These are phyloP conservation scores for Meriones psammophilus DNA, from an alignment of 2,797 vertebrate species.

Conservation along the genomic window DNA sequence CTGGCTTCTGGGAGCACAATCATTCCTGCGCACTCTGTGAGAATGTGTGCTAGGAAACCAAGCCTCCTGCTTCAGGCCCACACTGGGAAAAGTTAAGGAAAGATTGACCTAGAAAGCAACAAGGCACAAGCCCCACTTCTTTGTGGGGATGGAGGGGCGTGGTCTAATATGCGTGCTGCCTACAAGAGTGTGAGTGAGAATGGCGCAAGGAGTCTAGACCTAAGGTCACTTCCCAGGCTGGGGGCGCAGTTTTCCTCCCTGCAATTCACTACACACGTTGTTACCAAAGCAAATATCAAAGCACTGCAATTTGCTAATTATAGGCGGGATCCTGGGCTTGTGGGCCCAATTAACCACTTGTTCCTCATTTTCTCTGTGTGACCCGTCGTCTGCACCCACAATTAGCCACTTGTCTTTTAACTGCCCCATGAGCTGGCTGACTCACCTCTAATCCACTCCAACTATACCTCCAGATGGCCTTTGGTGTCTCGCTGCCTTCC, in stretches of 20 bases:
- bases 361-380: slow-evolving; percentile 80
- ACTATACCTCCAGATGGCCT: slow-evolving; percentile 72
- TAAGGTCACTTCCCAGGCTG: slow-evolving; percentile 64
- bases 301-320: slow-evolving; percentile 83
- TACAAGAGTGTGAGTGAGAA: slow-evolving; percentile 4
- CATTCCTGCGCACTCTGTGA: neutral
- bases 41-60: neutral
- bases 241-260: slow-evolving; percentile 77
- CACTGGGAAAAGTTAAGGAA: slow-evolving; percentile 1
- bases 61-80: slow-evolving; percentile 14
- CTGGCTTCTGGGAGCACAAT: neutral
- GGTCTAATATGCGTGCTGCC: neutral
- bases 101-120: neutral
- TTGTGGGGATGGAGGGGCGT: neutral
- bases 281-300: slow-evolving; percentile 84
- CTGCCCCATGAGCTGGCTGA: slow-evolving; percentile 75
- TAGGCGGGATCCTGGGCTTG: slow-evolving; percentile 81
- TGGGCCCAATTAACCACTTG: slow-evolving; percentile 83
- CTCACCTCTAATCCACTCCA: slow-evolving; percentile 74
- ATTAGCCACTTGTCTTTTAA: slow-evolving; percentile 81
- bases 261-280: slow-evolving; percentile 76
- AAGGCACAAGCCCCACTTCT: too few species aligned
- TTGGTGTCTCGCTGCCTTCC: slow-evolving; percentile 72
- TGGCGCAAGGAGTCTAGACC: neutral
- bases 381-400: slow-evolving; percentile 73